A percentile compares a stretch with the other conserved stretches of the same genome.
These are phyloP conservation scores for Bombus confusus DNA, from an alignment of 1,140 invertebrate species.

Conservation along the genomic window DNA sequence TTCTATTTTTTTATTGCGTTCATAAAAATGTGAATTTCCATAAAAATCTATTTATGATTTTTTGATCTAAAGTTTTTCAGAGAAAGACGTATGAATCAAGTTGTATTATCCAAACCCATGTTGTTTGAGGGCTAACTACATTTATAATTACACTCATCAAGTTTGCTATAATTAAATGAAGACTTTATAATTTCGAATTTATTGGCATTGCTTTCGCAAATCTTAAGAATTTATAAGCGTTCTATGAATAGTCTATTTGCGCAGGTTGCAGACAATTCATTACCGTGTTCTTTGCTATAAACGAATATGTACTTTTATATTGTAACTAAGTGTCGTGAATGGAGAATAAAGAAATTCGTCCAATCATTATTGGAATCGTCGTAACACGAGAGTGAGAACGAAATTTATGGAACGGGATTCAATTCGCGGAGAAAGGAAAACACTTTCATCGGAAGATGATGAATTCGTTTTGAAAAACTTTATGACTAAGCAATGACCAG, in stretches of 20 bases:
- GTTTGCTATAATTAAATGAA: no score
- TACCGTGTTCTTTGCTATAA: slow-evolving; percentile 11
- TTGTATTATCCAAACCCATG: no score
- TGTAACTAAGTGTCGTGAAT: neutral
- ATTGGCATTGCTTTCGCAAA: neutral
- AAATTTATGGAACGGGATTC: slow-evolving; percentile 25
- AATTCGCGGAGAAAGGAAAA: slow-evolving; percentile 11
- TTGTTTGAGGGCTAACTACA: no score
- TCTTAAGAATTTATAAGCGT: neutral
- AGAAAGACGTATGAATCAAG: no score
- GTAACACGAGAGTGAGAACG: slow-evolving; percentile 2
- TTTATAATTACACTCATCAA: no score
- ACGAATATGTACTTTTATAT: neutral
- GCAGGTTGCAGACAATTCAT: neutral
- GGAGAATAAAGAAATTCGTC: slow-evolving; percentile 14
- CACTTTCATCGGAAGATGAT: slow-evolving; percentile 17
- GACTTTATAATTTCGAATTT: no score
- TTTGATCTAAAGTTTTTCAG: no score
- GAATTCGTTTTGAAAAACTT: slow-evolving; percentile 13
- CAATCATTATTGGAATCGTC: slow-evolving; percentile 22
- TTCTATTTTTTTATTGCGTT: no score
- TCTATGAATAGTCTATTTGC: neutral
- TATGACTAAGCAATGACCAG: neutral
- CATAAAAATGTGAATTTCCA: no score
- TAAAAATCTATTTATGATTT: no score